Base-by-base conservation (phyloP, 1,140 invertebrate species). In the Lepidotrigona ventralis region DNA sequence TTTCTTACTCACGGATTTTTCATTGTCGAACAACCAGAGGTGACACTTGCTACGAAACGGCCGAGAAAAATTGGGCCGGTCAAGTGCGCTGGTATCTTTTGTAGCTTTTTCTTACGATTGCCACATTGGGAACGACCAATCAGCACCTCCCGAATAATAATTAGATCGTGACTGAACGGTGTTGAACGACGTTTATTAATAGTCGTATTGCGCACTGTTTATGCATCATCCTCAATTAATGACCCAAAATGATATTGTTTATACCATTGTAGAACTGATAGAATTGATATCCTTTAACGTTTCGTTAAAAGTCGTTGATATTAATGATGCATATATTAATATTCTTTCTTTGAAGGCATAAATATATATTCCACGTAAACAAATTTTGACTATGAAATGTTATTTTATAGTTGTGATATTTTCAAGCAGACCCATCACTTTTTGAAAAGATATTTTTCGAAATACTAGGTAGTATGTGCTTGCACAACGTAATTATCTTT, bases 81-180 rank as follows among this genome's bases (percentile, higher is more conserved):
- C 39, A 53, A 63, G n/a, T 4, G 63, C 75, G 73, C 60, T 86
- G 81, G 73, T 84, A 87, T 87, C 89, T 90, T 90, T 89, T 89
- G 86, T 88, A 90, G 71, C 64, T 89, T 85, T 89, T 87, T 69
- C 15, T 79, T 79, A 71, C 66, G 83, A 85, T 89, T 89, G 88
- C 79, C 83, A 85, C 82, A 89, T 89, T 73, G 88, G 60, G 90
- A 84, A 81, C 88, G 85, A 87, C 87, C 90, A 90, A 92, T 93
- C 91, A 90, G 86, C 87, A 89, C 71, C 77, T 79, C 70, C 63
- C 75, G 70, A 60, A 15, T 89, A 90, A 91, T 89, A 92, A 91
- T 89, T 92, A 71, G 91, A 93, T 85, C 90, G 84, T 85, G 89
- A 89, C 79, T 89, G 79, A 85, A 81, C 76, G 66, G 21, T 72